Base-by-base conservation (phyloP, 2,888 invertebrate genomes). In the Drosophila peninsularis region DNA sequence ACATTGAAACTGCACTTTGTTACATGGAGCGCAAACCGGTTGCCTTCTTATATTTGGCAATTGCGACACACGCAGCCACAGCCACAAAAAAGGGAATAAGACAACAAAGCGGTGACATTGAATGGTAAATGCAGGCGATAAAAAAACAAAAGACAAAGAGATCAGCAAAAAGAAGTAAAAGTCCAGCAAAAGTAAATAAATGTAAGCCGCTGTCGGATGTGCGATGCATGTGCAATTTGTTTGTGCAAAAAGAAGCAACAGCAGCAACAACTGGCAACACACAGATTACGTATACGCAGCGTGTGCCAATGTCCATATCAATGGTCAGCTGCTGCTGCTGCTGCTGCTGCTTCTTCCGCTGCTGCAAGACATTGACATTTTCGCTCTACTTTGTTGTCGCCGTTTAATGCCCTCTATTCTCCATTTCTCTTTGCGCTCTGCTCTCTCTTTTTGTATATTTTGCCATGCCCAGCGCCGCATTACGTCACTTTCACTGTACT, bases 401-500 rank as follows among this genome's bases (percentile, higher is more conserved):
- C 67, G 60, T 62, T 83, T 83, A 78, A 78, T 70, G 78, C 67
- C 68, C 78, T 80, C 86, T 71, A 70, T 82, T 69, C 71, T 47
- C 52, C 30, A 47, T 63, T 66, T 73, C 62, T 62, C 49, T 62
- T 55, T 39, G 45, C 63, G 27, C 5, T 5, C 9, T 5, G 27
- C 44, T 17, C n/a, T 45, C 27, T 30, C 27, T 30, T 47, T 45
- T 13, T 27, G 11, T 52, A 44, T 19, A 44, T 63, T 65, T 71
- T 67, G 45, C 55, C 44, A 63, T 27, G 44, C 37, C 62, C 54
- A 54, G 45, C 39, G 60, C 57, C 66, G 69, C 69, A 83, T 85
- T 87, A 83, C 77, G 87, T 83, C 87, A 85, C 81, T 83, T 86
- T 84, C 79, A 77, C 77, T 77, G 64, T 74, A 80, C 83, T 80